Conservation (phyloP, 2,113 vertebrate genomes). For the Puntigrus tetrazona region DNA sequence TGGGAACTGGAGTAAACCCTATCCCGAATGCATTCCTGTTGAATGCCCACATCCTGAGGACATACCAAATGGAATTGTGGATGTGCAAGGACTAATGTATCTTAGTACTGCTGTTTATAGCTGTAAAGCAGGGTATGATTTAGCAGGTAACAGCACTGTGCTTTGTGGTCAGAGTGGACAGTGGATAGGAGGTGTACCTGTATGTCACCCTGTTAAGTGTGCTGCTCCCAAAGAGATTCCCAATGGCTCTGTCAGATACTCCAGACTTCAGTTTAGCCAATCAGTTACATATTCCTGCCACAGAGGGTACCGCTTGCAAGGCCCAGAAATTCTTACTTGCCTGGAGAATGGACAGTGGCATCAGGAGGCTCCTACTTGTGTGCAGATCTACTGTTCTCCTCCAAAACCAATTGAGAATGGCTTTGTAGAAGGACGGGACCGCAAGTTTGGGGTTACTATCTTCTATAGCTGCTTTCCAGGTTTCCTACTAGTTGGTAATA, state of each 20-base stretch:
- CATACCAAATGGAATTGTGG: slow-evolving; percentile 87
- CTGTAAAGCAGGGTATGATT: slow-evolving; percentile 87
- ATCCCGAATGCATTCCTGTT: slow-evolving; percentile 90
- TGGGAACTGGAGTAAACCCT: slow-evolving; percentile 84
- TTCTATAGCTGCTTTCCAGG: slow-evolving; percentile 98
- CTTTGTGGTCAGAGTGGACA: slow-evolving; percentile 90
- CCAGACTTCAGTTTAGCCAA: slow-evolving; percentile 85
- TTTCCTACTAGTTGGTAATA: slow-evolving; percentile 88
- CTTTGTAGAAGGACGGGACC: slow-evolving; percentile 95
- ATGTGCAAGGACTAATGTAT: slow-evolving; percentile 96
- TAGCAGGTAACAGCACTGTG: slow-evolving; percentile 86
- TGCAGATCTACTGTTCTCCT: slow-evolving; percentile 83
- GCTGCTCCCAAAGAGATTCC: slow-evolving; percentile 80
- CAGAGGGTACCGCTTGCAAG: slow-evolving; percentile 87
- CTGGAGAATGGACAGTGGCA: slow-evolving; percentile 88
- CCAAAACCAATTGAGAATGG: slow-evolving; percentile 92
- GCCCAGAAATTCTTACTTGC: slow-evolving; percentile 81
- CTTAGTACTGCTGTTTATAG: slow-evolving; percentile 93
- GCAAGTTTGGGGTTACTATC: slow-evolving; percentile 92
- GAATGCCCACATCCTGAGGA: slow-evolving; percentile 94
- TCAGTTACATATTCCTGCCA: slow-evolving; percentile 84
- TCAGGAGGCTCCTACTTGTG: slow-evolving; percentile 78
- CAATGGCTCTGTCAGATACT: slow-evolving; percentile 82
- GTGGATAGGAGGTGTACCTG: slow-evolving; percentile 91
- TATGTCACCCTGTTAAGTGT: slow-evolving; percentile 89